Conservation (phyloP, 1,140 invertebrate genomes). For the Drosophila nasuta region DNA sequence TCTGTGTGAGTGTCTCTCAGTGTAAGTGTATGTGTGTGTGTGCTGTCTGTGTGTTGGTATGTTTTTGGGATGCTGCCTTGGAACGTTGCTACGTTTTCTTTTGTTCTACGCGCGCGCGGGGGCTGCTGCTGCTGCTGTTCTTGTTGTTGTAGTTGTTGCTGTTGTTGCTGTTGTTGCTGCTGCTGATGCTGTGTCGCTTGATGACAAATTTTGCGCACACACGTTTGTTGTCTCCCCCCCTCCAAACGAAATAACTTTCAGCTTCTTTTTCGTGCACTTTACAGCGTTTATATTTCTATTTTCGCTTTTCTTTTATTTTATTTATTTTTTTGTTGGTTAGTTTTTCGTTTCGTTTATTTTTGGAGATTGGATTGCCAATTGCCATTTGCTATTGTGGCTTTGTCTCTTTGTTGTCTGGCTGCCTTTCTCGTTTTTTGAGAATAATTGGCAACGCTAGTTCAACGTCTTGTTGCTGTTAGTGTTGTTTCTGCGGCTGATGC, state of each 20-base stretch:
- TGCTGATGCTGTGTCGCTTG: conserved; percentile 40
- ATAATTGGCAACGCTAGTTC: conserved; percentile 44
- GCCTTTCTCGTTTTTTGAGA: conserved; percentile 25
- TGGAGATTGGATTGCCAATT: conserved; percentile 65
- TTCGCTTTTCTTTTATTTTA: neutral
- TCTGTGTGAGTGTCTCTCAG: conserved; percentile 23
- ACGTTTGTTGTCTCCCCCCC: conserved; percentile 18
- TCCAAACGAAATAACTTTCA: conserved; percentile 53
- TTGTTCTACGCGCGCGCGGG: conserved; percentile 65
- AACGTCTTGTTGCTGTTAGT: neutral
- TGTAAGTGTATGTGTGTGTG: conserved; percentile 10
- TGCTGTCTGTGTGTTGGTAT: conserved; percentile 42
- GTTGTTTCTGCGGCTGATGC: conserved; percentile 20
- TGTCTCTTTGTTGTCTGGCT: conserved; percentile 51
- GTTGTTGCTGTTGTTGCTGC: conserved; percentile 9
- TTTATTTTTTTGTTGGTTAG: conserved; percentile 16
- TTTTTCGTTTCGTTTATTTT: conserved; percentile 56
- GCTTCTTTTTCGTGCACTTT: conserved; percentile 43
- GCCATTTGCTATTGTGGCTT: conserved; percentile 30
- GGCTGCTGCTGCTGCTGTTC: conserved; percentile 6
- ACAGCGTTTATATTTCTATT: neutral
- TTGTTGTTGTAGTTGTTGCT: conserved; percentile 5
- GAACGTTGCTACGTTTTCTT: conserved; percentile 56
- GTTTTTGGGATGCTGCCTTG: conserved; percentile 43
- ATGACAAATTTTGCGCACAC: conserved; percentile 69